These are phyloP conservation scores for Pao palembangensis DNA, from an alignment of 2,113 vertebrate species.

Conservation along the genomic window DNA sequence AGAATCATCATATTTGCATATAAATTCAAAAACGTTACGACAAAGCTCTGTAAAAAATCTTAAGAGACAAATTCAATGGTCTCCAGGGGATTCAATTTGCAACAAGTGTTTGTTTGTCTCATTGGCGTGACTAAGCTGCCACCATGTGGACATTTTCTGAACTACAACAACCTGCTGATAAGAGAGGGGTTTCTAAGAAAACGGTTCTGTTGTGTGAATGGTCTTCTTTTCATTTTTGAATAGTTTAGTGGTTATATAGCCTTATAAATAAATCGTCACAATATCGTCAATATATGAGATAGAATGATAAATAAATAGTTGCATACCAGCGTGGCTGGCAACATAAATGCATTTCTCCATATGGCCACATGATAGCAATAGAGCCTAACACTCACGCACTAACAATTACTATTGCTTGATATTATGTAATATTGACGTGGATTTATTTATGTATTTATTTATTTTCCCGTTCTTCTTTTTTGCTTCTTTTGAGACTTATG, in stretches of 20 bases:
- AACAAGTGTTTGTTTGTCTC: conserved; percentile 37
- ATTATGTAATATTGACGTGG: too few relatives aligned
- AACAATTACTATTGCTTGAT: too few relatives aligned
- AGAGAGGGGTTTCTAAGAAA: not conserved
- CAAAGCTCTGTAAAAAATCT: not conserved
- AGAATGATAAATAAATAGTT: too few relatives aligned
- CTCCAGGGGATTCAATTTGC: not conserved
- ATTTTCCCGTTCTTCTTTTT: too few relatives aligned
- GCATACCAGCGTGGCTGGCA: too few relatives aligned
- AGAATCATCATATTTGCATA: not conserved
- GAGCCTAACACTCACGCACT: conserved; percentile 16
- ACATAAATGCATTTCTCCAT: not conserved
- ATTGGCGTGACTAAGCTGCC: conserved; percentile 56
- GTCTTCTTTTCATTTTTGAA: too few relatives aligned
- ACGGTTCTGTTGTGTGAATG: too few relatives aligned
- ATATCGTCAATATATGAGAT: not conserved
- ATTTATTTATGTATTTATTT: too few relatives aligned
- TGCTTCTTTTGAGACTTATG: too few relatives aligned
- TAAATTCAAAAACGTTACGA: too few relatives aligned
- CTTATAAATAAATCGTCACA: not conserved
- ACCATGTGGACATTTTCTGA: conserved; percentile 47
- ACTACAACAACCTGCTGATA: conserved; percentile 27
- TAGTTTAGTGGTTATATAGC: too few relatives aligned
- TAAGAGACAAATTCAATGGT: too few relatives aligned
- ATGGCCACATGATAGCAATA: conserved; percentile 49